Conservation (phyloP, 2,113 vertebrate genomes). For the Arenaria interpres region DNA sequence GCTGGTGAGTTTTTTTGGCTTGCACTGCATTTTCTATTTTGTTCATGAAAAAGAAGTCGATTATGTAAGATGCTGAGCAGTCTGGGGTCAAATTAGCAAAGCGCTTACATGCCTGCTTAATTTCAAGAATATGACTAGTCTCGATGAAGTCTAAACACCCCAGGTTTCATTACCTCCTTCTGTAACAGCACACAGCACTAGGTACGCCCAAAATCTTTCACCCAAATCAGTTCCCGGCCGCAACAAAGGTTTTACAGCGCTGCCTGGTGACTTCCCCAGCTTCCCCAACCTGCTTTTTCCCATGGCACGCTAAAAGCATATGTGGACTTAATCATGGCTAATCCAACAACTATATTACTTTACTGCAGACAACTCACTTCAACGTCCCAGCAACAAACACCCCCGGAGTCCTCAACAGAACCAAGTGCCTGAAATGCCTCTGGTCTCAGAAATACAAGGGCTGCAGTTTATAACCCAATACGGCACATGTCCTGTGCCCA, state of each 20-base stretch:
- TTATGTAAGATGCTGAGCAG: neutral
- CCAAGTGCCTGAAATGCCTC: accelerated
- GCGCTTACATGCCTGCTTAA: neutral
- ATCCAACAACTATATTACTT: neutral
- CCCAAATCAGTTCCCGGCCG: neutral
- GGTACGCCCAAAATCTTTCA: neutral
- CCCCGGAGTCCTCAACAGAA: neutral
- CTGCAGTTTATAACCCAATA: accelerated
- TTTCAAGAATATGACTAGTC: neutral
- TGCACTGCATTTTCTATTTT: neutral
- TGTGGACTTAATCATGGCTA: neutral
- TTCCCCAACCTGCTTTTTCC: neutral
- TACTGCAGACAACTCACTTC: neutral
- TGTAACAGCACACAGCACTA: neutral
- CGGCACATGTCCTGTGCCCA: neutral
- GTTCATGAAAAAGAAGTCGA: neutral
- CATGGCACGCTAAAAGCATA: neutral
- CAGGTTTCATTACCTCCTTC: constrained; percentile 9
- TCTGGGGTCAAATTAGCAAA: neutral
- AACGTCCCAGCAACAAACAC: neutral
- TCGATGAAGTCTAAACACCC: neutral
- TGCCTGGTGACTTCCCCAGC: constrained; percentile 1
- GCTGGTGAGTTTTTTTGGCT: neutral
- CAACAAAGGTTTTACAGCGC: neutral
- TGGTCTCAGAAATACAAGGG: neutral